phyloP scores from a whole-genome alignment of 2,797 vertebrate species.

The Pseudomugil gertrudae region DNA sequence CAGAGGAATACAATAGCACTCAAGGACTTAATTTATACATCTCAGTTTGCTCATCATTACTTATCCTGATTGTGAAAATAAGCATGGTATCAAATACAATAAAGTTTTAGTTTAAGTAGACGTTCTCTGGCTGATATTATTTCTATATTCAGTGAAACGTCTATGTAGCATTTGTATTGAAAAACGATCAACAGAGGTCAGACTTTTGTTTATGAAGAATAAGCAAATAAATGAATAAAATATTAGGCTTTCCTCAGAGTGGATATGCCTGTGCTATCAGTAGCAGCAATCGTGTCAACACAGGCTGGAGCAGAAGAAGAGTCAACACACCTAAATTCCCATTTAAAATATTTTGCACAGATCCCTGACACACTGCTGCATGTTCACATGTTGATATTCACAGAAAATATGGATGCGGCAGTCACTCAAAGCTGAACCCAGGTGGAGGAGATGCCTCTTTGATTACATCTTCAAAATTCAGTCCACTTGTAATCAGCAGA shows the following conservation, averaged over 20 bases:
- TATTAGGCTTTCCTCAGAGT: background rate
- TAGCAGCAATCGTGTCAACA: conserved; percentile 13
- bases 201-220: background rate
- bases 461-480: conserved; percentile 3
- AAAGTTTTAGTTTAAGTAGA: background rate
- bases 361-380: conserved; percentile 20
- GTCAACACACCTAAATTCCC: conserved; percentile 27
- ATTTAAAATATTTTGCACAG: conserved; percentile 32
- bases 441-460: conserved; percentile 17
- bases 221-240: background rate
- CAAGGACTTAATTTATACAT: background rate
- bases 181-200: background rate
- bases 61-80: background rate
- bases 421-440: conserved; percentile 18
- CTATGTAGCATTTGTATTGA: background rate
- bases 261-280: conserved; percentile 6
- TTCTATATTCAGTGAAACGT: background rate
- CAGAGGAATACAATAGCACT: background rate
- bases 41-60: background rate
- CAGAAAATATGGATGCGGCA: conserved; percentile 36
- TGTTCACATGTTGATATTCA: conserved; percentile 42
- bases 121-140: background rate
- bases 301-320: conserved; percentile 8
- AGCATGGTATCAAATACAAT: background rate
- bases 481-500: background rate